Conservation (phyloP, 2,888 invertebrate species). For the Thereva nobilitata region DNA sequence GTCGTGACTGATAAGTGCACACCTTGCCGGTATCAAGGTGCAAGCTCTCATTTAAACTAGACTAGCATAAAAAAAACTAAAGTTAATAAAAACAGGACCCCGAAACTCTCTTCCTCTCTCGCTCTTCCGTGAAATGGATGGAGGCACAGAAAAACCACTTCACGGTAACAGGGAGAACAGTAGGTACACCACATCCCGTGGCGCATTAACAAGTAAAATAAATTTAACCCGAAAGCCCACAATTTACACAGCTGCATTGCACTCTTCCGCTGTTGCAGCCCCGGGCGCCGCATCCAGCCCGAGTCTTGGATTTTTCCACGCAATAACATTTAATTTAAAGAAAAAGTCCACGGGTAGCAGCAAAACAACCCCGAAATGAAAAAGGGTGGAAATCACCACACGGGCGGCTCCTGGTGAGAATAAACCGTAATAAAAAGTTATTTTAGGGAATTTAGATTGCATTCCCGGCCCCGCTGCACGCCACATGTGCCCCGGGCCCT, state of each 20-base stretch:
- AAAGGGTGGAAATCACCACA: conserved; percentile 25
- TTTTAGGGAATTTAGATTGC: conserved; percentile 38
- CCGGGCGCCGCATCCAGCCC: conserved; percentile 32
- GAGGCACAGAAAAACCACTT: conserved; percentile 27
- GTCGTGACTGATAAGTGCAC: too few species aligned
- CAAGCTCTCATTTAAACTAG: too few species aligned
- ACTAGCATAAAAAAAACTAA: too few species aligned
- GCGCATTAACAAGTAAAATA: conserved; percentile 39
- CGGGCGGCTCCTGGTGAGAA: conserved; percentile 30
- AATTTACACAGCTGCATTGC: conserved; percentile 40
- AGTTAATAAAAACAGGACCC: neutral
- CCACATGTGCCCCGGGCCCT: conserved; percentile 16
- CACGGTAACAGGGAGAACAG: conserved; percentile 18
- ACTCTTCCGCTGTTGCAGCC: conserved; percentile 21
- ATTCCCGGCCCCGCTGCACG: conserved; percentile 19
- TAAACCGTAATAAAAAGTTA: conserved; percentile 40
- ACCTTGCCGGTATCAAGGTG: too few species aligned
- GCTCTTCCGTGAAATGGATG: conserved; percentile 5
- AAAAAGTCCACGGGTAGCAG: conserved; percentile 21
- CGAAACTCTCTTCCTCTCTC: neutral
- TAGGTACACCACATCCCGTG: conserved; percentile 34
- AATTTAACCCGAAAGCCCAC: conserved; percentile 38
- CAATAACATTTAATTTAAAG: conserved; percentile 39
- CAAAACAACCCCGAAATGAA: conserved; percentile 7
- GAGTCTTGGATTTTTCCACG: conserved; percentile 37